A percentile compares a stretch with the other conserved stretches of the same genome.
These are phyloP conservation scores for Cyphomyrmex costatus DNA, from an alignment of 1,140 invertebrate species.

Conservation along the genomic window DNA sequence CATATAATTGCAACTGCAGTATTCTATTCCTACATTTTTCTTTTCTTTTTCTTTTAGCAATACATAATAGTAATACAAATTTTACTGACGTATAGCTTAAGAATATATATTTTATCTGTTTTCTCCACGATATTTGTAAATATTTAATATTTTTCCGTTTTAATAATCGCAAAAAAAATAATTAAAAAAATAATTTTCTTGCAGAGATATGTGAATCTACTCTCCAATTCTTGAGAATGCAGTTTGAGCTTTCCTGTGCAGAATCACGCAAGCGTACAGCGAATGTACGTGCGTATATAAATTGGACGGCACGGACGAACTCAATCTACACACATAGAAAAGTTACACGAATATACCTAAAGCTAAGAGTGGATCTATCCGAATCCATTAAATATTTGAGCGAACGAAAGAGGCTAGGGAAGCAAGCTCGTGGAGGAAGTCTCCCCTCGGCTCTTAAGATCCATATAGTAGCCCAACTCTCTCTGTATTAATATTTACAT, in stretches of 20 bases:
- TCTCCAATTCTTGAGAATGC: neutral
- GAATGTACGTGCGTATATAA: conserved; percentile 24
- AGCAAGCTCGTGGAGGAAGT: conserved; percentile 67
- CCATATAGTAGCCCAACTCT: conserved; percentile 67
- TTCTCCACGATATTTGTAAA: neutral
- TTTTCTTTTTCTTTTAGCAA: neutral
- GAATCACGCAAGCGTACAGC: neutral
- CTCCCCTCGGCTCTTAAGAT: conserved; percentile 69
- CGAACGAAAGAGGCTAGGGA: conserved; percentile 70
- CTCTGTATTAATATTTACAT: conserved; percentile 78
- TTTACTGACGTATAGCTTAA: neutral
- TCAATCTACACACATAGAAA: conserved; percentile 1
- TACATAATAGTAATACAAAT: neutral
- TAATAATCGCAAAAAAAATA: neutral
- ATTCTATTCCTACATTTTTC: neutral
- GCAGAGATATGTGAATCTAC: conserved; percentile 13
- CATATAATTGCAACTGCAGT: neutral
- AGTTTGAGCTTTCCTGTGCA: conserved; percentile 20
- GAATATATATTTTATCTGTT: neutral
- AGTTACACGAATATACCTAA: conserved; percentile 55
- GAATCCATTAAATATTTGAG: conserved; percentile 79
- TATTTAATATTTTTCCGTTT: neutral
- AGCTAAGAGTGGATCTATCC: conserved; percentile 67
- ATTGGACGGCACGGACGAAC: conserved; percentile 37
- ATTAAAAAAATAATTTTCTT: conserved; percentile 28